Conservation (phyloP, 2,113 vertebrate species). For the Elachura formosa region DNA sequence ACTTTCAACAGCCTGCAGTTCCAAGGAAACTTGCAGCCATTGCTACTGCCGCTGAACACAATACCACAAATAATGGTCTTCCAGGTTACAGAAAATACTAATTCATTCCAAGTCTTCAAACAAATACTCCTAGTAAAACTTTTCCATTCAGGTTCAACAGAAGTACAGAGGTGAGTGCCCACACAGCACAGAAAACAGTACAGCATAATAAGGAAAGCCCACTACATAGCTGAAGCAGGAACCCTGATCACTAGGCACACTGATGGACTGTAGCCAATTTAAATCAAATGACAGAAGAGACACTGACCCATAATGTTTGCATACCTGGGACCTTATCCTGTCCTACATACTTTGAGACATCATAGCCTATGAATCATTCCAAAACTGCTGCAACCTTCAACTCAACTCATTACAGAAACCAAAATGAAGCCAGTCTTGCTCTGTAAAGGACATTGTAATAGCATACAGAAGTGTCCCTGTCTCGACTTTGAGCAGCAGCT, state of each 20-base stretch:
- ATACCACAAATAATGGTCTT: neutral
- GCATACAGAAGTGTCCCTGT: neutral
- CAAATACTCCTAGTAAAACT: neutral
- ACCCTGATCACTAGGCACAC: neutral
- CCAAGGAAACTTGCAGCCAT: neutral
- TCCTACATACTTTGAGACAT: neutral
- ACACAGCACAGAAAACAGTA: neutral
- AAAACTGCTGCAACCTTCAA: neutral
- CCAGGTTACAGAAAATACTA: neutral
- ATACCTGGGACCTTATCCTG: neutral
- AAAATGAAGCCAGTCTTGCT: neutral
- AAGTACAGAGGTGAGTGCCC: neutral
- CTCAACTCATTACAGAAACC: neutral
- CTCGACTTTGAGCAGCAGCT: neutral
- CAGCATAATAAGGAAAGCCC: neutral
- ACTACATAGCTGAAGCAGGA: neutral
- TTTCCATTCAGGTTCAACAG: neutral
- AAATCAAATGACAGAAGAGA: neutral
- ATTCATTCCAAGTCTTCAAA: neutral
- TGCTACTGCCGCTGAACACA: neutral
- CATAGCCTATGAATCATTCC: neutral
- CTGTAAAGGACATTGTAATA: neutral
- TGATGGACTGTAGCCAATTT: fast-evolving
- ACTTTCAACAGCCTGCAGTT: neutral
- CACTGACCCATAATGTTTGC: neutral